Percentiles rank a stretch among this genome's conserved stretches.
Evolutionary conservation across 2,888 invertebrate species (phyloP).

Genomic region (Xylota segnis): DNA sequence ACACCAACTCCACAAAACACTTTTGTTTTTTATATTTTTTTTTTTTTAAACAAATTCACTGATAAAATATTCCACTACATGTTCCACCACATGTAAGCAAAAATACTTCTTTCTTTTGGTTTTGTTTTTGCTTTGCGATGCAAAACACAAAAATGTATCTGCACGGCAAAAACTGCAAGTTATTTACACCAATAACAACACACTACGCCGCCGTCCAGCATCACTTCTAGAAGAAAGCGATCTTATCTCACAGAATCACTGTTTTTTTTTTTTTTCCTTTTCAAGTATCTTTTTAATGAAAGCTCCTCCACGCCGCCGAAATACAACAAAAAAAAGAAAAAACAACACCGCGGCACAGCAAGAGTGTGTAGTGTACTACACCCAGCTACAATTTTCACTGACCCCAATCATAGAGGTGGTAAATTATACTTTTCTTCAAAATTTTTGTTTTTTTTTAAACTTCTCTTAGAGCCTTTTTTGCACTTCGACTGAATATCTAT

Average conservation of each 20-base stretch:
- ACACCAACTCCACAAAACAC: slow-evolving; percentile 34
- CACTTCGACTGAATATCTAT: slow-evolving; percentile 18
- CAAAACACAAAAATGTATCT: slow-evolving; percentile 26
- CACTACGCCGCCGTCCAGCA: slow-evolving; percentile 31
- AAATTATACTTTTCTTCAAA: slow-evolving; percentile 61
- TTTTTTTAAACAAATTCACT: background rate
- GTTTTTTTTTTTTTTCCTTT: slow-evolving; percentile 4
- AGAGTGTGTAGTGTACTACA: slow-evolving; percentile 20
- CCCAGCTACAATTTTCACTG: slow-evolving; percentile 83
- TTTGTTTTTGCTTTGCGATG: background rate
- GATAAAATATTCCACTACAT: background rate
- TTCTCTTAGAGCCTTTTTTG: slow-evolving; percentile 23
- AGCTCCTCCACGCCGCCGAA: slow-evolving; percentile 23
- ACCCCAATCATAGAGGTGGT: slow-evolving; percentile 80
- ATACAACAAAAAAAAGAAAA: slow-evolving; percentile 14
- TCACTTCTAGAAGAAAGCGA: slow-evolving; percentile 65
- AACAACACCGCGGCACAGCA: slow-evolving; percentile 15
- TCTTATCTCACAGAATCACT: slow-evolving; percentile 53
- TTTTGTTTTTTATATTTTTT: slow-evolving; percentile 9
- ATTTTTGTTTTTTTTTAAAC: slow-evolving; percentile 33
- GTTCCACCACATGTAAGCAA: background rate
- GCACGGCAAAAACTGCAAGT: slow-evolving; percentile 24
- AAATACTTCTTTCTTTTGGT: slow-evolving; percentile 25
- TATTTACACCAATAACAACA: slow-evolving; percentile 23
- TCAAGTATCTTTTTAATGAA: slow-evolving; percentile 48